Base-by-base conservation (phyloP, 2,113 vertebrate genomes). In the Corvus cornix region DNA sequence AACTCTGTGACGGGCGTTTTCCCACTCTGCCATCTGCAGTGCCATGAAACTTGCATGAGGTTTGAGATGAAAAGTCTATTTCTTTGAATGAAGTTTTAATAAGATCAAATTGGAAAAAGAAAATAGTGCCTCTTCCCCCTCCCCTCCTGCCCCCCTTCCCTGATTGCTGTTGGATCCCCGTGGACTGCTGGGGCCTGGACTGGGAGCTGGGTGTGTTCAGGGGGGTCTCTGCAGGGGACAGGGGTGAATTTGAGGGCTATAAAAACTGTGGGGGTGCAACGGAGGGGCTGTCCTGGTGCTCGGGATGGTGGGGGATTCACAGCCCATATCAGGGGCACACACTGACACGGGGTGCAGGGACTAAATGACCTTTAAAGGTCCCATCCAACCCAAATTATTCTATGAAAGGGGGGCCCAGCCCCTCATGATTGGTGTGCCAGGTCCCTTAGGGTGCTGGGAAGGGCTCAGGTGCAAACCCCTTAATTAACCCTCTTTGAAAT, bases 1-100 rank as follows among this genome's bases (percentile, higher is more conserved):
- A 82, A 51, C 35, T 20, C 51, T n/a, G 63, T 8, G 15, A 56
- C 8, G 9, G 59, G 62, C 3, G 1, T 84, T 92, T 79, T 80
- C 75, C 85, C 6, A 4, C 52, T 67, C 83, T 0, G 4, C 51
- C 82, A 33, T 74, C 88, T 80, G 85, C 76, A 85, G 53, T 2
- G 68, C 83, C 80, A 77, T 69, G 73, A 90, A 95, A 90, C 48
- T 85, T 90, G 76, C 68, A 73, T 92, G 83, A 93, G 85, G 8
- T 89, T 92, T 35, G 86, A 87, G 75, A 86, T 41, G 62, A 90
- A 67, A 92, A 48, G 70, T 79, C 94, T 87, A 18, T 64, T 93
- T 81, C 67, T 83, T 55, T 52, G 39, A 93, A 90, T 69, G 83
- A 82, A 90, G 89, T 87, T 94, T 93, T 93, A 90, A 91, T 74